A percentile compares a stretch with the other conserved stretches of the same genome.
Evolutionary conservation across 2,113 vertebrate species (phyloP).

Genomic region (Anthoscopus minutus): DNA sequence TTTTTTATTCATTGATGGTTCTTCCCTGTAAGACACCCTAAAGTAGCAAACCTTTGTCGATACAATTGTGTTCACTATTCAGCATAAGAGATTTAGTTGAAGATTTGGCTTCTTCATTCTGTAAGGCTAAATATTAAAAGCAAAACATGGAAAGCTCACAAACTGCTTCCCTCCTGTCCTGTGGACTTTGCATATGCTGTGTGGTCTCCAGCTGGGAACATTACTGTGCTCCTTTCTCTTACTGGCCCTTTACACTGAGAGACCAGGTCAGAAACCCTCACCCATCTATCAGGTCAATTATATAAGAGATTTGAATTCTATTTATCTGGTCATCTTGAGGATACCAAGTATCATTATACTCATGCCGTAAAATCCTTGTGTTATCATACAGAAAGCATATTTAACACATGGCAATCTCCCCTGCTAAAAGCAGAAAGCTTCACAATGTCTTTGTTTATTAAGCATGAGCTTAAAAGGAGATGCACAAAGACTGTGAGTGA

Average conservation of each 20-base stretch:
- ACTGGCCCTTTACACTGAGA: background rate
- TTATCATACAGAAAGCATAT: rapidly evolving
- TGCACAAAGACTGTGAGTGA: background rate
- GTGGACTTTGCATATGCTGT: background rate
- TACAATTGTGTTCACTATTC: background rate
- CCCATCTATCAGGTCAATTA: background rate
- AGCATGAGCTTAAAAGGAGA: background rate
- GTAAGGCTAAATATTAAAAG: background rate
- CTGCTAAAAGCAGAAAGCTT: background rate
- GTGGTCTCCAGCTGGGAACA: background rate
- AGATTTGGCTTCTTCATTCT: background rate
- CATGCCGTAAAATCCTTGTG: background rate
- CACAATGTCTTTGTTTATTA: background rate
- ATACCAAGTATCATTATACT: background rate
- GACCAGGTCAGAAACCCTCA: background rate
- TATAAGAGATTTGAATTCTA: background rate
- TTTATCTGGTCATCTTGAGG: background rate
- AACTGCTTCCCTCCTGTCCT: background rate
- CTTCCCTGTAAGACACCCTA: background rate
- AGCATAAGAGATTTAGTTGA: background rate
- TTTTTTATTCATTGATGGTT: background rate
- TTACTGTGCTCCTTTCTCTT: background rate
- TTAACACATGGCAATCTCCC: background rate
- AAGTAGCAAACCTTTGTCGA: background rate
- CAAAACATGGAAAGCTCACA: background rate